These are phyloP conservation scores for Empidonax traillii DNA, from an alignment of 2,113 vertebrate genomes.

Conservation along the genomic window DNA sequence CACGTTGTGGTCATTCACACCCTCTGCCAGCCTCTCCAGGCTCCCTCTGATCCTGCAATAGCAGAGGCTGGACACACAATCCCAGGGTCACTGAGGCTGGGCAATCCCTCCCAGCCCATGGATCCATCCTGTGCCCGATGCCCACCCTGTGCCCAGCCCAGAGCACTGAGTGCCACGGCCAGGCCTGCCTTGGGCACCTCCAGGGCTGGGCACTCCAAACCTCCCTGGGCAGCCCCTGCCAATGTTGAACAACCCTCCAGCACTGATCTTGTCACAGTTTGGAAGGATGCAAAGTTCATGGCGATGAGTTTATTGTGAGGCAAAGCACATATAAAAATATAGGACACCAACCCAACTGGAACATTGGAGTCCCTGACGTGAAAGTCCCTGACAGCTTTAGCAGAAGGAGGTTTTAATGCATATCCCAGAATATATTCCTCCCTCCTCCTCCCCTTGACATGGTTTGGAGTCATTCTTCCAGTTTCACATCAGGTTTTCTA, in stretches of 20 bases:
- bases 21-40: too few species aligned
- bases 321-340: neutral
- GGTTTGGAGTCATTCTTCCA: too few species aligned
- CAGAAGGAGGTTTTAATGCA: neutral
- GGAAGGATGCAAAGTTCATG: rapidly evolving
- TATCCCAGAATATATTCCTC: neutral
- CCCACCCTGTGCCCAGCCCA: neutral
- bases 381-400: neutral
- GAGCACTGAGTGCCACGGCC: neutral
- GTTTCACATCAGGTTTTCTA: neutral
- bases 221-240: neutral
- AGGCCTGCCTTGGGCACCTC: neutral
- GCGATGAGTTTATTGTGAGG: neutral
- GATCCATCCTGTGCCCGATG: rapidly evolving
- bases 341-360: neutral
- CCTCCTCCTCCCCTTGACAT: neutral
- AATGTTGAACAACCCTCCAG: rapidly evolving
- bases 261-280: neutral
- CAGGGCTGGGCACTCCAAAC: neutral
- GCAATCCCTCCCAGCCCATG: rapidly evolving
- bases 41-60: too few species aligned
- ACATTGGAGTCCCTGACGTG: neutral
- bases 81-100: too few species aligned
- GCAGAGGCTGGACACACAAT: too few species aligned
- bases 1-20: too few species aligned